These are phyloP conservation scores for Dreissena polymorpha DNA, from an alignment of 1,140 invertebrate genomes.

Conservation along the genomic window DNA sequence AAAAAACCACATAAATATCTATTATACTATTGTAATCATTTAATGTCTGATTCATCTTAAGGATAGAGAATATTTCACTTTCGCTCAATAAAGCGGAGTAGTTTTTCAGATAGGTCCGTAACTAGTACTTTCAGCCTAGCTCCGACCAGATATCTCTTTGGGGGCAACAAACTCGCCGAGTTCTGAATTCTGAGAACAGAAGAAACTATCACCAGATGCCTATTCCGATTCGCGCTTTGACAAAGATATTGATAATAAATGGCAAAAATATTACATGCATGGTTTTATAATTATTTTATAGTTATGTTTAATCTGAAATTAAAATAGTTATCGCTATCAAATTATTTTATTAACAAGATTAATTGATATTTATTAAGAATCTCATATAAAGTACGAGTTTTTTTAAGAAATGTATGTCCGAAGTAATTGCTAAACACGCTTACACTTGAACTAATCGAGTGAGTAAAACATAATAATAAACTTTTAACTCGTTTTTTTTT, in stretches of 20 bases:
- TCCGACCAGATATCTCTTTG: slow-evolving; percentile 11
- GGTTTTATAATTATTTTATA: too few relatives aligned
- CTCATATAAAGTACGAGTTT: too few relatives aligned
- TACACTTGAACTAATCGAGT: too few relatives aligned
- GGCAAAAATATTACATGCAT: background rate
- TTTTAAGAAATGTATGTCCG: too few relatives aligned
- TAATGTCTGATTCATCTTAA: background rate
- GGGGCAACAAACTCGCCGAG: slow-evolving; percentile 73
- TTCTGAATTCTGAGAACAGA: slow-evolving; percentile 72
- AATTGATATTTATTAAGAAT: too few relatives aligned
- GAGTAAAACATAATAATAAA: too few relatives aligned
- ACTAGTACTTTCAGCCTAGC: background rate
- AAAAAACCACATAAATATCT: background rate
- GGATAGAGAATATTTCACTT: background rate
- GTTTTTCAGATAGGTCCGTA: background rate
- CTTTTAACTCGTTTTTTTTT: too few relatives aligned
- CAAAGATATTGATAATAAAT: slow-evolving; percentile 62
- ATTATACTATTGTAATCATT: background rate
- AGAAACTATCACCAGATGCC: slow-evolving; percentile 95
- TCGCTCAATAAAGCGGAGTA: too few relatives aligned
- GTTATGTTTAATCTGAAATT: too few relatives aligned
- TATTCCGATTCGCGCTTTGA: slow-evolving; percentile 87
- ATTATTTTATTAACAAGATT: too few relatives aligned
- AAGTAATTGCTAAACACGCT: too few relatives aligned
- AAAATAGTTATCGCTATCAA: too few relatives aligned